Conservation (phyloP, 2,113 vertebrate species). For the Rana temporaria region DNA sequence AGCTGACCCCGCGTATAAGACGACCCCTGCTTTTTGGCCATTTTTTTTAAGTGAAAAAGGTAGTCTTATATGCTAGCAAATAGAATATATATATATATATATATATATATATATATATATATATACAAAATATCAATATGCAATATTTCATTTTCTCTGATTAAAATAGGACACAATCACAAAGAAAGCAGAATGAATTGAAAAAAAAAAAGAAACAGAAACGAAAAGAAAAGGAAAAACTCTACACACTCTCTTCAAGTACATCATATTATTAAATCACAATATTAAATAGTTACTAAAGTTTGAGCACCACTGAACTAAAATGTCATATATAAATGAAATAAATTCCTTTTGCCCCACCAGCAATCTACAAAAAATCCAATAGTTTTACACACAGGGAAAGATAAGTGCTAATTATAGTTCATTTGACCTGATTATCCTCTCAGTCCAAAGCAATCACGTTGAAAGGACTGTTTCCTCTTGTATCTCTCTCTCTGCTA, state of each 20-base stretch:
- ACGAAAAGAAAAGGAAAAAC: neutral
- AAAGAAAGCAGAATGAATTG: neutral
- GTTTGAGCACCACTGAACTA: slow-evolving; percentile 39
- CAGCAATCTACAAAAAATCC: slow-evolving; percentile 44
- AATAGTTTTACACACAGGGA: slow-evolving; percentile 39
- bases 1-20: no score
- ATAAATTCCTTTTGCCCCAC: slow-evolving; percentile 30
- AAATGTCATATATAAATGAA: slow-evolving; percentile 51
- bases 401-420: slow-evolving; percentile 56
- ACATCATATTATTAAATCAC: no score
- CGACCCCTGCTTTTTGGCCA: no score
- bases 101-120: no score
- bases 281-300: slow-evolving; percentile 5
- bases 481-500: slow-evolving; percentile 38
- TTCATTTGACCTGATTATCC: slow-evolving; percentile 57
- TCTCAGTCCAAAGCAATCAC: slow-evolving; percentile 53
- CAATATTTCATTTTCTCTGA: no score
- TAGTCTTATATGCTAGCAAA: no score
- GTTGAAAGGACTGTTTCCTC: slow-evolving; percentile 51
- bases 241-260: no score
- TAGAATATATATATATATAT: no score
- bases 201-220: neutral
- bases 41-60: no score
- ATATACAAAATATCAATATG: neutral
- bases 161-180: no score